phyloP scores from a whole-genome alignment of 2,797 vertebrate genomes.

The Eremophila alpestris region DNA sequence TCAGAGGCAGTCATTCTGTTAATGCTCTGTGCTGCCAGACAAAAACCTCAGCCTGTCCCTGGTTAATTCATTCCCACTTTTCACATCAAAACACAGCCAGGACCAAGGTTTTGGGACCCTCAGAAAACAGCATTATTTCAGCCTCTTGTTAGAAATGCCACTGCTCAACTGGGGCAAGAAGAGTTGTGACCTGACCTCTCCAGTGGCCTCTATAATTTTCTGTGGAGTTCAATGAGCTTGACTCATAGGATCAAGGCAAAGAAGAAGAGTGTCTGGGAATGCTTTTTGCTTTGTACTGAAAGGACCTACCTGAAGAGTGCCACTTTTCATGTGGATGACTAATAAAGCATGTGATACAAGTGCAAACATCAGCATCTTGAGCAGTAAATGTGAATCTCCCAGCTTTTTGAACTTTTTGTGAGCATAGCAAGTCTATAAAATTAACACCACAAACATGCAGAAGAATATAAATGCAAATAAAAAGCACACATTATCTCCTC shows the following conservation, averaged over 20 bases:
- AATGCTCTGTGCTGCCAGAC: neutral
- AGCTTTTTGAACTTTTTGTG: neutral
- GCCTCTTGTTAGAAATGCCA: neutral
- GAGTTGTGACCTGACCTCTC: neutral
- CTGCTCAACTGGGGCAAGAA: neutral
- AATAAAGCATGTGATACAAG: neutral
- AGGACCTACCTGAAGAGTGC: constrained; percentile 6
- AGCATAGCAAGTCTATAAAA: neutral
- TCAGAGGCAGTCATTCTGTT: neutral
- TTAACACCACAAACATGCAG: neutral
- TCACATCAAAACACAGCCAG: neutral
- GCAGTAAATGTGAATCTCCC: neutral
- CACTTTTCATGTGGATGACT: neutral
- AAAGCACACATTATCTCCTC: neutral
- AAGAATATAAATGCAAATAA: neutral
- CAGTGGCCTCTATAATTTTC: neutral
- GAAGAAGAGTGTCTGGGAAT: neutral
- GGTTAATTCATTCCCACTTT: neutral
- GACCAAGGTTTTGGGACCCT: neutral
- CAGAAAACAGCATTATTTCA: neutral
- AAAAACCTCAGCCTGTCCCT: neutral
- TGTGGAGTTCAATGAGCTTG: neutral
- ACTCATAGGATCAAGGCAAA: neutral
- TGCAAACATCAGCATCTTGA: neutral
- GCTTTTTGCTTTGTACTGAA: neutral